phyloP scores from a whole-genome alignment of 2,113 vertebrate species.

The Hymenochirus boettgeri region DNA sequence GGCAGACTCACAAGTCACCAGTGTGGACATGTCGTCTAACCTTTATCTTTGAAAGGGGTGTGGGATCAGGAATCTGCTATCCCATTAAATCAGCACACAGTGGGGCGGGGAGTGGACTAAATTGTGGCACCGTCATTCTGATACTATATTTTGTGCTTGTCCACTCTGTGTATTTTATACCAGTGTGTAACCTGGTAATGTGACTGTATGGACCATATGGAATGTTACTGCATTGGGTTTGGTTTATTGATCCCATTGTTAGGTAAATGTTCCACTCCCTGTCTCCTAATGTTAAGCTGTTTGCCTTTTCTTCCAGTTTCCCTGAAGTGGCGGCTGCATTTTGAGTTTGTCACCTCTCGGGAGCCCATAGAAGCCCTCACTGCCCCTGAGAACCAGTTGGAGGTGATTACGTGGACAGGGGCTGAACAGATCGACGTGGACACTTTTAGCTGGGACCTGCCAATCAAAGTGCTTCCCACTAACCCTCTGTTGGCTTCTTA shows the following conservation, averaged over 20 bases:
- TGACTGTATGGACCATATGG: background rate
- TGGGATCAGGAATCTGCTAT: too few species aligned
- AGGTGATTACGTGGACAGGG: conserved; percentile 81
- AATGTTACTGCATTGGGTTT: too few species aligned
- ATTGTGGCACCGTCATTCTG: too few species aligned
- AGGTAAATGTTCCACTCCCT: background rate
- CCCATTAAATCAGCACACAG: too few species aligned
- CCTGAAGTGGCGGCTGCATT: conserved; percentile 84
- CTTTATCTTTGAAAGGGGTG: too few species aligned
- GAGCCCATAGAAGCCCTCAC: conserved; percentile 70
- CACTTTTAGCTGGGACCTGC: conserved; percentile 97
- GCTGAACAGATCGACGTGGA: conserved; percentile 88
- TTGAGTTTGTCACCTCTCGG: conserved; percentile 89
- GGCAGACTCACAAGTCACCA: too few species aligned
- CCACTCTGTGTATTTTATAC: too few species aligned
- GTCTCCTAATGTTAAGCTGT: background rate
- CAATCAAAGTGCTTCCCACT: conserved; percentile 92
- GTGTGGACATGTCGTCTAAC: too few species aligned
- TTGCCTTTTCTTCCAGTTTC: conserved; percentile 56
- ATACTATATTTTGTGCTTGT: too few species aligned
- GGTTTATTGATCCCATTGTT: background rate
- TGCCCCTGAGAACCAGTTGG: conserved; percentile 74
- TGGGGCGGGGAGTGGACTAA: too few species aligned
- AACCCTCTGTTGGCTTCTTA: conserved; percentile 88
- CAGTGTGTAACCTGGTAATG: too few species aligned